Evolutionary conservation across 2,113 vertebrate species (phyloP), one percentile per base, ranked within the genome.

Genomic region (Ranitomeya variabilis): DNA sequence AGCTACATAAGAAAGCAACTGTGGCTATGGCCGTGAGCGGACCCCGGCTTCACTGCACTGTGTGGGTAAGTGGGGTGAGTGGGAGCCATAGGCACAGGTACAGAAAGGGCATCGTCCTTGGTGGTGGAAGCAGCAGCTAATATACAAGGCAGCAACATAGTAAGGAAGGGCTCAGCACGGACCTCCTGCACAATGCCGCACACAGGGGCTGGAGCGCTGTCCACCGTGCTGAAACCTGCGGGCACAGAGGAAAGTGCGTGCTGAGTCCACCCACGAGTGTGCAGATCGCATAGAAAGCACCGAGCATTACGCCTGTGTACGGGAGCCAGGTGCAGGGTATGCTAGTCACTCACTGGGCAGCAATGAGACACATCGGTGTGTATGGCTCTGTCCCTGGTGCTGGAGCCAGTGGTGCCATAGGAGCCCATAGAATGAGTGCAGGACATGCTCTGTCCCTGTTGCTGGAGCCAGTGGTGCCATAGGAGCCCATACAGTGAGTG

Each of bases 351-450:
- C 18, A 7, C 62, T 64, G 62, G 19, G 8, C 62, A 23, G 13
- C 13, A 26, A 13, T 12, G 16, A 71, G 18, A 37, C 37, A 18
- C 37, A 51, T 45, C 16, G 71, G 45, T 15, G 9, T 74, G 19
- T 12, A 37, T 2, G 60, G 79, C 10, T 18, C 79, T 80, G 23
- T 62, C 94, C 93, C 83, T 18, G 91, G 94, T 95, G 23, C 94
- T 96, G 94, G 93, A 82, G n/a, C 37, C n/a, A 52, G 78, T 54
- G 0, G 4, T 45, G 1, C 11, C 21, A 37, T 31, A 64, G 23
- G 13, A 45, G 8, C 23, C 9, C 71, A 15, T 23, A 15, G 21
- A 71, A 16, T 71, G 7, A 31, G 23, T 19, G 26, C n/a, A 60
- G 45, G 51, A 51, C 31, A 31, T 45, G 37, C 37, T 45, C 37